Evolutionary conservation across 64 coral and sea anemone genomes (phyloP), one percentile per base, ranked within the genome.

Genomic region (Porites lutea): DNA sequence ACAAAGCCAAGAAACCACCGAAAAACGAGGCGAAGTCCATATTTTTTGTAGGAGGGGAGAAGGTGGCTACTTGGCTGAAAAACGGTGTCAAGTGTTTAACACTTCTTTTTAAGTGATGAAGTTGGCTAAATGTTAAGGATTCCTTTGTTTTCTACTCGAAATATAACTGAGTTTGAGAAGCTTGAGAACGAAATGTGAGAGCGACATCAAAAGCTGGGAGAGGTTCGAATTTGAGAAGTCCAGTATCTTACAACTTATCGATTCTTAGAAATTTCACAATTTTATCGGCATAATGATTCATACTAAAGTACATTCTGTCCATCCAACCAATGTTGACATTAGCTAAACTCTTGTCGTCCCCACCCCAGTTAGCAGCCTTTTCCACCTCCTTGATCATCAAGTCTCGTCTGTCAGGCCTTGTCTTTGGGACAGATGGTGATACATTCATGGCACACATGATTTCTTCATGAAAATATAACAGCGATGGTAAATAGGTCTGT

Each of bases 391-490:
- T 92, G 75, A 99, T 83, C 82, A 99, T 96, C 66, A 89, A 48
- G 72, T 99, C 97, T 47, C 97, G 72, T 61, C 91, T 78, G 57
- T 91, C 92, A 2, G 78, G 83, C 45, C 88, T 76, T 67, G 22
- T 86, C 90, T 99, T 99, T 21, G 88, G 59, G 19, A 98, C 79
- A 46, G 91, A 93, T 4, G 94, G 82, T 66, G 90, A 76, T 11
- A 98, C 90, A 19, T 87, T 83, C 64, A 96, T 47, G 21, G 82
- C 53, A 48, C 79, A 20, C 77, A 98, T 95, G 11, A 98, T 96
- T 63, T 98, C 96, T 67, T 98, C 96, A 55, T 99, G 94, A 74
- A 99, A 99, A 72, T 99, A 87, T 13, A 99, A 69, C 47, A 99
- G 81, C 53, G 94, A 93, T 72, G 91, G 91, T 6, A 90, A 48